Conservation (phyloP, 2,888 invertebrate species). For the Rutpela maculata region DNA sequence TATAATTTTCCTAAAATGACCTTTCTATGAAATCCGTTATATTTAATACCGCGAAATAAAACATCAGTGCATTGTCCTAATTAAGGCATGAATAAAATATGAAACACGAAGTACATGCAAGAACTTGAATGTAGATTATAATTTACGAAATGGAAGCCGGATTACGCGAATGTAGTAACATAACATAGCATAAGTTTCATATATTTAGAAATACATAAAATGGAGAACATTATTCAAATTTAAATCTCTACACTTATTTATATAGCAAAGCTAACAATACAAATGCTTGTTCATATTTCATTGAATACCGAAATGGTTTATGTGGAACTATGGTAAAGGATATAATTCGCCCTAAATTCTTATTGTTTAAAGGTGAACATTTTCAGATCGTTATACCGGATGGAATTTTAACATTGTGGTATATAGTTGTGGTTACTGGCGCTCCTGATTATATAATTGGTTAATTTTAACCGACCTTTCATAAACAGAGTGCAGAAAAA, state of each 20-base stretch:
- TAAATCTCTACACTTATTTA: neutral
- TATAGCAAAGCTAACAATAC: no score
- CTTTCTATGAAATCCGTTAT: neutral
- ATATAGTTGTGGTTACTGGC: no score
- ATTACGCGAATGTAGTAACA: neutral
- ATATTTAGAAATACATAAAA: neutral
- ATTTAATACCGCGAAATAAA: neutral
- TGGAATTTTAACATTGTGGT: no score
- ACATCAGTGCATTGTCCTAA: constrained; percentile 11
- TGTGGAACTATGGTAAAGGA: no score
- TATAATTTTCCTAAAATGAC: neutral
- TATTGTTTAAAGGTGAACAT: no score
- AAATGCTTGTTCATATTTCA: neutral
- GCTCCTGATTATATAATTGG: no score
- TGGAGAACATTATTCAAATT: neutral
- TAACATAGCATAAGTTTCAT: neutral
- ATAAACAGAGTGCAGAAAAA: no score
- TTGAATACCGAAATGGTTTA: neutral
- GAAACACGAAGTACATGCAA: constrained; percentile 7
- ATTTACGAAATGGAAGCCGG: neutral
- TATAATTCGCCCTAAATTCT: no score
- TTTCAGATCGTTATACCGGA: no score
- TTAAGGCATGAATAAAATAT: constrained; percentile 17
- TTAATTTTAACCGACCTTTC: no score
- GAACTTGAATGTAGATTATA: neutral